These are phyloP conservation scores for silkworm (Bombyx mori) DNA, from an alignment of 1,140 invertebrate species.

Conservation along the genomic window ASM3026992v2 NC_085116.1:10640501-10641000, in stretches of 20 bases:
- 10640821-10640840: too few species aligned
- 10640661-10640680: slow-evolving; percentile 73
- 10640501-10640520: too few species aligned
- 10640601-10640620: too few species aligned
- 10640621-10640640: too few species aligned
- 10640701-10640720: slow-evolving; percentile 88
- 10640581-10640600: too few species aligned
- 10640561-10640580: too few species aligned
- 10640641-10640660: slow-evolving; percentile 76
- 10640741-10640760: slow-evolving; percentile 66
- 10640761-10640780: slow-evolving; percentile 37
- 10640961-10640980: slow-evolving; percentile 87
- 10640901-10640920: slow-evolving; percentile 86
- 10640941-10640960: slow-evolving; percentile 80
- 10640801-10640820: too few species aligned
- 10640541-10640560: too few species aligned
- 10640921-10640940: slow-evolving; percentile 86
- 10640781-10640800: slow-evolving; percentile 1
- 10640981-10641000: slow-evolving; percentile 85
- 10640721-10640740: slow-evolving; percentile 85
- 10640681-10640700: slow-evolving; percentile 86
- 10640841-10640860: background rate
- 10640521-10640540: too few species aligned
- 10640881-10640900: slow-evolving; percentile 70
- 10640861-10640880: slow-evolving; percentile 30